Base-by-base conservation (phyloP, 2,797 vertebrate species). In the Rachycentron canadum region DNA sequence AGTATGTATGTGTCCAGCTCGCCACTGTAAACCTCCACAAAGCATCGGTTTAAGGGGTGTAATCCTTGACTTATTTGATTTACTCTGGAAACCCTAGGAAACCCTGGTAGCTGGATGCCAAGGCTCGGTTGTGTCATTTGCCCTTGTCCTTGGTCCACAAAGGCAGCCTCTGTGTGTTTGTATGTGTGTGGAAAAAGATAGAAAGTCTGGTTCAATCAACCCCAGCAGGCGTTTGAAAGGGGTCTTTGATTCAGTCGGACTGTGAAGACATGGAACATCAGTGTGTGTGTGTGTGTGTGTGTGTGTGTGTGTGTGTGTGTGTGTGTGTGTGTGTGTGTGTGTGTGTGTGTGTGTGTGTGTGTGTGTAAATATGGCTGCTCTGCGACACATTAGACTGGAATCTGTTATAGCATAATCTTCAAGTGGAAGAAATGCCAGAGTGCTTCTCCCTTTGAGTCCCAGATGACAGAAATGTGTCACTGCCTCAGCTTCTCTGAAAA, bases 181-280 rank as follows among this genome's bases (percentile, higher is more conserved):
- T 72, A 61, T 71, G 65, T 64, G 63, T 69, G 47, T 58, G 71
- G 38, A 56, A 12, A 69, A 49, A 71, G 73, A 84, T 60, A 84
- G 81, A 84, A 66, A 76, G 16, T 65, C 66, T 45, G 41, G 64
- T 73, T 83, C 78, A 88, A 17, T 82, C 73, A 78, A 77, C 68
- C 70, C 40, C 61, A 74, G 62, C 78, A 84, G 79, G 36, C 69
- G 0, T 40, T 75, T 91, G 69, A 92, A 92, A 91, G 83, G 47
- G 69, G 65, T 87, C 88, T 92, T 91, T 92, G 85, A 91, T 73
- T 62, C 49, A 41, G 28, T 64, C 10, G 41, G 55, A 58, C 74
- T 25, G 40, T 78, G 77, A 86, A 73, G 81, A 88, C 66, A 91
- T 85, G 79, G 85, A 87, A 89, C 84, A 85, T 83, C 65, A 49